Evolutionary conservation across 2,888 invertebrate species (phyloP).

Genomic region (Chorisops tibialis): DNA sequence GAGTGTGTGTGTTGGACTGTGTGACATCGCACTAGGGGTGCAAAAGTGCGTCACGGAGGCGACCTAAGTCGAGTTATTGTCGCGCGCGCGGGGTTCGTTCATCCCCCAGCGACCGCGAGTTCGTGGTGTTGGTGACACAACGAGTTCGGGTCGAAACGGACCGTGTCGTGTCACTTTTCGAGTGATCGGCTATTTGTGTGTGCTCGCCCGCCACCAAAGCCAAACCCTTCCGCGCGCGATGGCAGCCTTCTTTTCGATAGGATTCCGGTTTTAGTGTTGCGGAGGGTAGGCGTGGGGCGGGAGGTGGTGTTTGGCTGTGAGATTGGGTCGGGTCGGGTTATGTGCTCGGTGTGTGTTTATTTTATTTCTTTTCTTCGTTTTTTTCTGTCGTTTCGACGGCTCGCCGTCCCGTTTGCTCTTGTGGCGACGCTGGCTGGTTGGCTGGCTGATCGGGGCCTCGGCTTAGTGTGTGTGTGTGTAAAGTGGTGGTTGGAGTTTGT

Average conservation of each 20-base stretch:
- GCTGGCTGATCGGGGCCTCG: constrained; percentile 2
- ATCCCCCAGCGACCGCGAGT: neutral
- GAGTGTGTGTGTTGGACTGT: neutral
- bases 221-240: neutral
- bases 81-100: constrained; percentile 7
- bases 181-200: too few relatives aligned
- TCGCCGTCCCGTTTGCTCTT: constrained; percentile 40
- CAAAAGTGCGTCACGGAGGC: constrained; percentile 6
- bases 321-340: constrained; percentile 12
- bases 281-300: constrained; percentile 20
- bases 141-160: neutral
- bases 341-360: constrained; percentile 20
- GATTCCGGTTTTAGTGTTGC: constrained; percentile 32
- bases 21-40: neutral
- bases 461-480: constrained; percentile 38
- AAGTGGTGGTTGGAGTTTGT: constrained; percentile 37
- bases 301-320: constrained; percentile 6
- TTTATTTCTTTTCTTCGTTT: constrained; percentile 30
- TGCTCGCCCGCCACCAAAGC: too few relatives aligned
- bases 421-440: constrained; percentile 28
- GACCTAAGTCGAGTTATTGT: constrained; percentile 9
- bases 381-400: constrained; percentile 37
- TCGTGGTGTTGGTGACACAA: constrained; percentile 10
- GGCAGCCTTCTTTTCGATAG: constrained; percentile 29
- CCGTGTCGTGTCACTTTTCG: neutral